Conservation (phyloP, 2,888 invertebrate genomes). For the Drosophila ochracea region DNA sequence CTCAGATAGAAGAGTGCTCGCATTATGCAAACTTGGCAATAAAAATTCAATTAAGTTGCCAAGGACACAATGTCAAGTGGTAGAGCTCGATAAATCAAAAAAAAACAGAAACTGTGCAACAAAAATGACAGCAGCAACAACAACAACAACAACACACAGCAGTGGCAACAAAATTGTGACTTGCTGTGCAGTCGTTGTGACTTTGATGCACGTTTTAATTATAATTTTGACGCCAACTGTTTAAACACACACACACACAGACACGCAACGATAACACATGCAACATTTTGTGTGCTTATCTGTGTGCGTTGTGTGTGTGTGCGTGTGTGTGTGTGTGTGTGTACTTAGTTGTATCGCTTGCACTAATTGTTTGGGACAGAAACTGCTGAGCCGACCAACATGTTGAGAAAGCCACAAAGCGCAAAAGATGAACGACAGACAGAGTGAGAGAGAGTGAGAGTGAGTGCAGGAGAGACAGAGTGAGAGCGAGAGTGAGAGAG, state of each 20-base stretch:
- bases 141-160: constrained; percentile 31
- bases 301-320: constrained; percentile 27
- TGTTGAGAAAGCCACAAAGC: constrained; percentile 7
- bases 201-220: constrained; percentile 83
- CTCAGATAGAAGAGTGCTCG: constrained; percentile 25
- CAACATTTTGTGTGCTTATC: constrained; percentile 3
- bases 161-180: constrained; percentile 65
- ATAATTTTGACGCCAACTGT: constrained; percentile 82
- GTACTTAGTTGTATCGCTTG: constrained; percentile 47
- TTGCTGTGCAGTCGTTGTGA: constrained; percentile 73
- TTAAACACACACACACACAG: constrained; percentile 63
- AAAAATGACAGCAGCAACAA: constrained; percentile 13
- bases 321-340: constrained; percentile 38
- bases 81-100: constrained; percentile 57
- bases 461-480: background rate
- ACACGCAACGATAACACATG: constrained; percentile 41
- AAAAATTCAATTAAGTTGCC: constrained; percentile 79
- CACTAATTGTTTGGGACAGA: constrained; percentile 61
- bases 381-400: constrained; percentile 46
- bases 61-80: constrained; percentile 78
- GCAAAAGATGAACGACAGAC: background rate
- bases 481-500: too few relatives aligned
- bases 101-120: constrained; percentile 18
- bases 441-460: background rate
- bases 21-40: constrained; percentile 81